Conservation (phyloP, 1,140 invertebrate genomes). For the Acromyrmex echinatior region DNA sequence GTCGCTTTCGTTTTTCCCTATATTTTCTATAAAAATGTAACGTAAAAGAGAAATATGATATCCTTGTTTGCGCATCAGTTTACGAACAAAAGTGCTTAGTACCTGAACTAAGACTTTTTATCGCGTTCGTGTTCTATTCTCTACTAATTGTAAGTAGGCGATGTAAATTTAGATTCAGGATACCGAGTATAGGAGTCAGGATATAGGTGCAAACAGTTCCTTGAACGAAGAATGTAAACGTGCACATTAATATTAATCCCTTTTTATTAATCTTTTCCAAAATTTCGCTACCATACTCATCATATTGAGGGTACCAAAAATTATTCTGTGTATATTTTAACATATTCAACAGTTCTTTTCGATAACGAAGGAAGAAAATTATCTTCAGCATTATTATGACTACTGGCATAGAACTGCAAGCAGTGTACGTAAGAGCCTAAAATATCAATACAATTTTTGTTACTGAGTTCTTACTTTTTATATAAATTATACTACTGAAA, state of each 20-base stretch:
- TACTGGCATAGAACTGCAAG: constrained; percentile 52
- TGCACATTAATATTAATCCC: constrained; percentile 51
- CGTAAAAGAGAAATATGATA: not conserved
- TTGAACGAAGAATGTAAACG: constrained; percentile 60
- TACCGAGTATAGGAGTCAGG: constrained; percentile 68
- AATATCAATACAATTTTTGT: constrained; percentile 9
- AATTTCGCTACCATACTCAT: constrained; percentile 34
- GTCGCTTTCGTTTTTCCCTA: constrained; percentile 61
- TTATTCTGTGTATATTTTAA: constrained; percentile 62
- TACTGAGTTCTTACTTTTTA: not conserved
- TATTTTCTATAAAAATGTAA: constrained; percentile 62
- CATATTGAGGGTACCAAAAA: constrained; percentile 69
- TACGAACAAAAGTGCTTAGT: constrained; percentile 7
- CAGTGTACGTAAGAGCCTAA: constrained; percentile 59
- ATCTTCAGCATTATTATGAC: constrained; percentile 65
- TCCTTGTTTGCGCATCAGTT: not conserved
- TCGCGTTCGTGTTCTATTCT: constrained; percentile 21
- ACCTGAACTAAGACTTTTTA: constrained; percentile 30
- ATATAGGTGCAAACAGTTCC: constrained; percentile 52
- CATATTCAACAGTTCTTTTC: constrained; percentile 53
- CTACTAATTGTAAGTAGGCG: constrained; percentile 15
- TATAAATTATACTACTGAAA: not conserved
- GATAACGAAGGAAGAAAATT: not conserved
- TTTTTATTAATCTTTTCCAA: constrained; percentile 39
- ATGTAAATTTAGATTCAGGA: constrained; percentile 26